Conservation (phyloP, 2,888 invertebrate genomes). For the Rotaria socialis region DNA sequence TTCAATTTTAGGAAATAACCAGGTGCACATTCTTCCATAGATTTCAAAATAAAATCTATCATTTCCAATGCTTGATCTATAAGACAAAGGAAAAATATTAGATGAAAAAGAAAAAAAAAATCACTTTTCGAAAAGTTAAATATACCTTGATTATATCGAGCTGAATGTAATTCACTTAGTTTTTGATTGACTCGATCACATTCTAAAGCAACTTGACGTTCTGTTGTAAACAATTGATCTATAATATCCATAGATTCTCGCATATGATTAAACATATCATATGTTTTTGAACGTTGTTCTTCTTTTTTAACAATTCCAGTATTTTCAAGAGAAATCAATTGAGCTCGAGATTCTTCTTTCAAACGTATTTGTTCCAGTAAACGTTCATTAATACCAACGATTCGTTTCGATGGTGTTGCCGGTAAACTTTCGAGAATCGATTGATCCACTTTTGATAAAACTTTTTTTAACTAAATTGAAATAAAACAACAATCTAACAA, state of each 20-base stretch:
- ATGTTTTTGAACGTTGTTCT: neutral
- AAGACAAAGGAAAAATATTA: neutral
- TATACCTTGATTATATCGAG: neutral
- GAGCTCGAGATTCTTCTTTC: neutral
- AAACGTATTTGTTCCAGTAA: constrained; percentile 34
- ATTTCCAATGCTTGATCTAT: neutral
- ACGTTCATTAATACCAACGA: neutral
- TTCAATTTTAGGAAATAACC: neutral
- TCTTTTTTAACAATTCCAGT: neutral
- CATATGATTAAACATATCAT: neutral
- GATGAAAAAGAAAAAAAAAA: neutral
- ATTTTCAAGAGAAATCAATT: constrained; percentile 21
- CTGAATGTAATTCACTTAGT: neutral
- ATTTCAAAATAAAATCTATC: neutral
- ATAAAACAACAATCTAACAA: neutral
- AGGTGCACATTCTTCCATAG: neutral
- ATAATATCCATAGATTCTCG: neutral
- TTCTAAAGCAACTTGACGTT: constrained; percentile 36
- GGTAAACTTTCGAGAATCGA: neutral
- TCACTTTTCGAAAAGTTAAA: neutral
- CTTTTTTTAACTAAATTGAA: constrained; percentile 17
- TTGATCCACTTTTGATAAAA: constrained; percentile 1
- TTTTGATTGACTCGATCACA: neutral
- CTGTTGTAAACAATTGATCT: constrained; percentile 17
- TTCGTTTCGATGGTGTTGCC: constrained; percentile 21